These are phyloP conservation scores for Hassar affinis DNA, from an alignment of 2,113 vertebrate genomes.

Conservation along the genomic window DNA sequence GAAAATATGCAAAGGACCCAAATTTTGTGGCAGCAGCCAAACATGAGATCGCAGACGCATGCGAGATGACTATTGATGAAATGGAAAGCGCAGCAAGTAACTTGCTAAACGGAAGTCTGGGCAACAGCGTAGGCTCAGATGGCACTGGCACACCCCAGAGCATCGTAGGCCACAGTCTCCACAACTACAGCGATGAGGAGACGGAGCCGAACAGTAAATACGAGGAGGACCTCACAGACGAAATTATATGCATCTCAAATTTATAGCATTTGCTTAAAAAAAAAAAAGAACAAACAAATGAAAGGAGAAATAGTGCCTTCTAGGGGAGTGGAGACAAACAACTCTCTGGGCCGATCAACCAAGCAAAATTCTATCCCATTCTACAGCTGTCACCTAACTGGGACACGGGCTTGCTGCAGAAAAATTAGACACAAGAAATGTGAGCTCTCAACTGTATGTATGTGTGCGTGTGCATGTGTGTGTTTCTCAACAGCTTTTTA, in stretches of 20 bases:
- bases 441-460: constrained; percentile 23
- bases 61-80: constrained; percentile 94
- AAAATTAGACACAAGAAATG: constrained; percentile 56
- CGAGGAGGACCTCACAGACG: constrained; percentile 93
- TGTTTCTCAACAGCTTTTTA: constrained; percentile 24
- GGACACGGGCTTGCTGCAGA: constrained; percentile 1
- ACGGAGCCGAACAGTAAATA: constrained; percentile 73
- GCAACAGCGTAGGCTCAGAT: constrained; percentile 42
- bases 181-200: constrained; percentile 93
- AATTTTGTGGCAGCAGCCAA: constrained; percentile 92
- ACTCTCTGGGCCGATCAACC: constrained; percentile 71
- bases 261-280: constrained; percentile 80
- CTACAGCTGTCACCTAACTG: constrained; percentile 10
- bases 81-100: constrained; percentile 97
- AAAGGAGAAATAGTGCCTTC: constrained; percentile 74
- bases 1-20: constrained; percentile 90
- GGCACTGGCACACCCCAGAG: constrained; percentile 63
- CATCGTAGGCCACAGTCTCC: constrained; percentile 78
- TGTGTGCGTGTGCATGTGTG: constrained; percentile 11
- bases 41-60: constrained; percentile 93
- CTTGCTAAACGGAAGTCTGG: constrained; percentile 83
- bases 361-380: constrained; percentile 31
- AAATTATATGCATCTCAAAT: constrained; percentile 95
- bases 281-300: constrained; percentile 33
- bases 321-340: constrained; percentile 64